Conservation (phyloP, 2,797 vertebrate genomes). For the Smutsia temminckii region DNA sequence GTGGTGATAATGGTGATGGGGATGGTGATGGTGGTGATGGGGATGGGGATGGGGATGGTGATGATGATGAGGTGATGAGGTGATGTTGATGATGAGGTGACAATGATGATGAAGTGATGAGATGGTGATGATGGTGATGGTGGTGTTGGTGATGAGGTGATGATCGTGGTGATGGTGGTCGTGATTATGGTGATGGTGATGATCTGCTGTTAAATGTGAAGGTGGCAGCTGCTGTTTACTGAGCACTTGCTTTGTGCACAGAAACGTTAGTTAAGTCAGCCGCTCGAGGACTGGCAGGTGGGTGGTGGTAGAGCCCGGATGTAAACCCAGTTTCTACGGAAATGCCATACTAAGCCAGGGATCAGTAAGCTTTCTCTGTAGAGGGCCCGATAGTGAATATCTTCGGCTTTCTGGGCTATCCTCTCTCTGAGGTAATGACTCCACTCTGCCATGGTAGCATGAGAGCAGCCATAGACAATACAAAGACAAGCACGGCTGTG, state of each 20-base stretch:
- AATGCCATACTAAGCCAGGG: background rate
- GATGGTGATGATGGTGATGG: background rate
- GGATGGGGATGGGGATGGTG: background rate
- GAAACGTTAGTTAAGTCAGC: background rate
- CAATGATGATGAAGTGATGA: background rate
- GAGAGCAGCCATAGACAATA: background rate
- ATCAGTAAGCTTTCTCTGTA: background rate
- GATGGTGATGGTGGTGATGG: rapidly evolving
- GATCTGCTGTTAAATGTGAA: background rate
- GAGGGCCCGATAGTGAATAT: background rate
- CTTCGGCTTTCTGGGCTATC: background rate
- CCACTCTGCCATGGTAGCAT: rapidly evolving
- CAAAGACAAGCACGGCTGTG: background rate
- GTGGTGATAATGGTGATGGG: rapidly evolving
- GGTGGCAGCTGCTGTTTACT: background rate
- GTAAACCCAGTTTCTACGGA: background rate
- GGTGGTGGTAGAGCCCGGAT: rapidly evolving
- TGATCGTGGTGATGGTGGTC: no score
- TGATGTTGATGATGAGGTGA: background rate
- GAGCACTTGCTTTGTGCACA: background rate
- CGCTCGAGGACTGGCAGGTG: background rate
- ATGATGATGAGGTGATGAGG: background rate
- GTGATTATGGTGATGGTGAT: background rate
- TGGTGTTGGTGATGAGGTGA: background rate
- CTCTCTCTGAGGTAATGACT: background rate